These are phyloP conservation scores for Cyclura pinguis DNA, from an alignment of 2,797 vertebrate genomes.

Conservation along the genomic window DNA sequence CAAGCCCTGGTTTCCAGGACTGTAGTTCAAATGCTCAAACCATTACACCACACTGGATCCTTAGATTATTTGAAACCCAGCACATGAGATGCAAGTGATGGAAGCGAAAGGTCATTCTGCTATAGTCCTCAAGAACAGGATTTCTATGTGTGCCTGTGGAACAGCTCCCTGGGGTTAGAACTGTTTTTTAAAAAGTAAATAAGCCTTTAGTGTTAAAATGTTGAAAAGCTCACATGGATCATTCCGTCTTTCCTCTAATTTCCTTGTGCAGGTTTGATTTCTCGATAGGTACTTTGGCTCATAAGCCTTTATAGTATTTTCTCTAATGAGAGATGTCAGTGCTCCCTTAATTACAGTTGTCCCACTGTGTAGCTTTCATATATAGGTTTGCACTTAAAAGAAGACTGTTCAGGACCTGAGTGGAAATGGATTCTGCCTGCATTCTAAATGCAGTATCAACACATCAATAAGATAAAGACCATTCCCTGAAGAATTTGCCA, in stretches of 20 bases:
- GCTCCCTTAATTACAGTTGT: neutral
- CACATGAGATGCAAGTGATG: neutral
- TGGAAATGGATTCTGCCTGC: conserved; percentile 15
- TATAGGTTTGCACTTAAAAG: conserved; percentile 1
- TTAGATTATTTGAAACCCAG: neutral
- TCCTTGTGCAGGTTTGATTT: neutral
- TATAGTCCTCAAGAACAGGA: neutral
- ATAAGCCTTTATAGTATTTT: neutral
- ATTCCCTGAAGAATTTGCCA: conserved; percentile 1
- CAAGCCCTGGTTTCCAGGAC: too few species aligned
- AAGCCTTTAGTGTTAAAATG: neutral
- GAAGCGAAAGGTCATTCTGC: neutral
- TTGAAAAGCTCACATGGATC: neutral
- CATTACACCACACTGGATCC: too few species aligned
- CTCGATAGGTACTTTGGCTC: neutral
- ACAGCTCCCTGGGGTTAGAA: neutral
- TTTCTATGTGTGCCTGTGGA: neutral
- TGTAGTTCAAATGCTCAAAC: too few species aligned
- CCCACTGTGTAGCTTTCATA: neutral
- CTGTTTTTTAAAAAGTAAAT: neutral
- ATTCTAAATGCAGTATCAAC: conserved; percentile 18
- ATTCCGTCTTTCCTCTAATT: neutral
- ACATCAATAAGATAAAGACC: conserved; percentile 14
- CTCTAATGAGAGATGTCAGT: neutral
- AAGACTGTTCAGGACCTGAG: neutral